A percentile compares a stretch with the other conserved stretches of the same genome.
Evolutionary conservation across 2,113 vertebrate genomes (phyloP).

Genomic region (Planiliza haematocheilus): DNA sequence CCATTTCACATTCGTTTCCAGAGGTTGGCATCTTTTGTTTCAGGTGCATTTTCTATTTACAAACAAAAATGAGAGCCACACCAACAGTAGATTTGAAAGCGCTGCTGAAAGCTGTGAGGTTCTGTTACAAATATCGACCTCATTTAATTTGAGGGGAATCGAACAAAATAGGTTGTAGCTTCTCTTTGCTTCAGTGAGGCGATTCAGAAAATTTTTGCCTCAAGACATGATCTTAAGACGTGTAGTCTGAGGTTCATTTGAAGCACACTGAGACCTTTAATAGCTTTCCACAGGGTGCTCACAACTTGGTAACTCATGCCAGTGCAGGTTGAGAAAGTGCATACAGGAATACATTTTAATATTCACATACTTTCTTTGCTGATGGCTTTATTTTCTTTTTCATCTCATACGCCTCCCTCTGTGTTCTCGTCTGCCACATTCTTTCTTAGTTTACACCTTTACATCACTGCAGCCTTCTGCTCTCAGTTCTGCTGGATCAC

Average conservation of each 20-base stretch:
- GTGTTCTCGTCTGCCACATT: neutral
- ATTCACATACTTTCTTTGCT: conserved; percentile 17
- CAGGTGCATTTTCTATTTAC: neutral
- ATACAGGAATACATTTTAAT: conserved; percentile 37
- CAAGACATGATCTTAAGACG: no score
- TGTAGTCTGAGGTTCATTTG: neutral
- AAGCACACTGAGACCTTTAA: conserved; percentile 52
- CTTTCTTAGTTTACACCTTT: neutral
- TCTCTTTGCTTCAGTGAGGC: no score
- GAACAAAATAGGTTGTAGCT: no score
- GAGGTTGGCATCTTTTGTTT: neutral
- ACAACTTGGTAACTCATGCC: conserved; percentile 22
- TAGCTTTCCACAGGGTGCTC: conserved; percentile 6
- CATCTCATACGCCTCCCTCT: neutral
- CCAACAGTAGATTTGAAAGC: no score
- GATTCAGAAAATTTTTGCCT: neutral
- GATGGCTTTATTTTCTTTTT: conserved; percentile 47
- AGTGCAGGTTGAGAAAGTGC: conserved; percentile 67
- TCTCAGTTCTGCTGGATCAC: conserved; percentile 8
- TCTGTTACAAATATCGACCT: neutral
- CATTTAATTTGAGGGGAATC: neutral
- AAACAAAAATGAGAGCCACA: neutral
- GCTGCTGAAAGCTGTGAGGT: neutral
- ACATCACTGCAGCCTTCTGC: neutral
- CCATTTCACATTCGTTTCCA: neutral